Conservation (phyloP, 2,888 invertebrate genomes). For the Nephrotoma appendiculata region DNA sequence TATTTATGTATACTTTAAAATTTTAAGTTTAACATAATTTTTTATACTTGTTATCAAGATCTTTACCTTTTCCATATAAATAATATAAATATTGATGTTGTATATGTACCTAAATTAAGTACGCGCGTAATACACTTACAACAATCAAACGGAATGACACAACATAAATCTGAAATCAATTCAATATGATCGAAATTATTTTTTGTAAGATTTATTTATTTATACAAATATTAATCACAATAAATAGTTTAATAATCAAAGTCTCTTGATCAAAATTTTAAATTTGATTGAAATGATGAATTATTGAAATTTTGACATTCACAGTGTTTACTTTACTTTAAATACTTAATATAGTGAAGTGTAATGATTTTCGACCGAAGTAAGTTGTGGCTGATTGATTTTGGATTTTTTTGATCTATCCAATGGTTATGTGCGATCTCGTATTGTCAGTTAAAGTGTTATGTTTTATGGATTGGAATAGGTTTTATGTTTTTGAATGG, state of each 20-base stretch:
- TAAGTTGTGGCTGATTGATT: background rate
- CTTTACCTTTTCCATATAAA: background rate
- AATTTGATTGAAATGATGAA: background rate
- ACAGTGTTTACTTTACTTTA: background rate
- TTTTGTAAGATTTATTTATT: background rate
- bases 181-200: background rate
- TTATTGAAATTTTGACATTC: background rate
- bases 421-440: too few relatives aligned
- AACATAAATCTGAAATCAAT: background rate
- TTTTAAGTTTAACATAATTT: background rate
- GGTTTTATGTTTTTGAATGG: too few relatives aligned
- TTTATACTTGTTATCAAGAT: background rate
- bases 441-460: too few relatives aligned
- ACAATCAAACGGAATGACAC: background rate
- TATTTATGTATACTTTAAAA: background rate
- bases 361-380: background rate
- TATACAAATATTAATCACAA: background rate
- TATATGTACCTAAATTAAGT: background rate
- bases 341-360: background rate
- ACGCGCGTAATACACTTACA: background rate
- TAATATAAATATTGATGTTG: background rate
- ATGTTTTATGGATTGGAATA: too few relatives aligned
- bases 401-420: background rate
- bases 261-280: background rate
- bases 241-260: background rate